Evolutionary conservation across 2,113 vertebrate species (phyloP).

Genomic region (Heptranchias perlo): DNA sequence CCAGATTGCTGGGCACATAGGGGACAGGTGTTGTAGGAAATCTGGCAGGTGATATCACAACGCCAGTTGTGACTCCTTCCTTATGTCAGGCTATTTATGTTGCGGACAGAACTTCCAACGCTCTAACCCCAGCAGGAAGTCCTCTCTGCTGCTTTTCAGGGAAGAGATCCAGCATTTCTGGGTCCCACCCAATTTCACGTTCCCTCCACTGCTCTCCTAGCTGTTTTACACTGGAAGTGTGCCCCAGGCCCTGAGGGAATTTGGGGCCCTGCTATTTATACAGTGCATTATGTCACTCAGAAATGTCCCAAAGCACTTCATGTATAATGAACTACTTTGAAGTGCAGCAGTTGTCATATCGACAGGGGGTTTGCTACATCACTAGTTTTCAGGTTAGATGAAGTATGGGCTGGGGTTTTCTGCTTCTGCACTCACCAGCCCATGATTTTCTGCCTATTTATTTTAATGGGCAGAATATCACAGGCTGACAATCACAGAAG

Average conservation of each 20-base stretch:
- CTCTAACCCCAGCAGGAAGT: background rate
- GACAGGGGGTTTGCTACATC: background rate
- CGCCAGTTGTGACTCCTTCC: background rate
- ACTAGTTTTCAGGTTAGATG: background rate
- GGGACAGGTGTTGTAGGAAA: background rate
- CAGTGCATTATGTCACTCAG: background rate
- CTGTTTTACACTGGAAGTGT: background rate
- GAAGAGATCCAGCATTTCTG: background rate
- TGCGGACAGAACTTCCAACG: background rate
- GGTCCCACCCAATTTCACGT: background rate
- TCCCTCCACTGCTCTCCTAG: background rate
- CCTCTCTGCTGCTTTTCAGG: background rate
- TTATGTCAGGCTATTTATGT: background rate
- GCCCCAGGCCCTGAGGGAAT: background rate
- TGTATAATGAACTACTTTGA: background rate
- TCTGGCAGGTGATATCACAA: background rate
- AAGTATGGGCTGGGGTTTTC: background rate
- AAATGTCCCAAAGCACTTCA: background rate
- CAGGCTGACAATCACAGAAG: background rate
- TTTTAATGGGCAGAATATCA: background rate
- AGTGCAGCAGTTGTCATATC: background rate
- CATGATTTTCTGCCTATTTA: background rate
- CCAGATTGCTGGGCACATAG: background rate
- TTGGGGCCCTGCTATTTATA: background rate
- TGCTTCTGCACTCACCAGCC: background rate